A percentile compares a stretch with the other conserved stretches of the same genome.
phyloP scores from a whole-genome alignment of 1,140 invertebrate species.

The Caenorhabditis remanei region DNA sequence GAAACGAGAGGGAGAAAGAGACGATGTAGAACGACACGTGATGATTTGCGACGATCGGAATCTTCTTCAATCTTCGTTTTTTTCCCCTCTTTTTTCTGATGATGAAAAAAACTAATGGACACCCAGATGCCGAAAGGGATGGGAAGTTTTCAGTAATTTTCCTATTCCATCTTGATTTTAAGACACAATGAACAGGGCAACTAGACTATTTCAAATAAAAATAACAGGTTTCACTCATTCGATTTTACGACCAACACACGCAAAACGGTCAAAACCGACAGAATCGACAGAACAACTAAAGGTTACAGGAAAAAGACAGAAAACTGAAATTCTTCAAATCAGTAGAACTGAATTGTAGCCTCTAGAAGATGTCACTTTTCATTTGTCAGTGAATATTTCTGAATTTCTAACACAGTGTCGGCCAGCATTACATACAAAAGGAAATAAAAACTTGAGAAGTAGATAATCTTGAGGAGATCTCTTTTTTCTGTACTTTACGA shows the following conservation, averaged over 20 bases:
- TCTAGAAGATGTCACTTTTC: background rate
- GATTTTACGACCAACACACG: background rate
- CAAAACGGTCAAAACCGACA: background rate
- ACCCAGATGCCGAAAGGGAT: background rate
- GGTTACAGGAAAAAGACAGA: background rate
- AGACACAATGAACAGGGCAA: no score
- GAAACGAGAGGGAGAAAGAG: background rate
- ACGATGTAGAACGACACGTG: background rate
- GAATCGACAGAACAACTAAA: background rate
- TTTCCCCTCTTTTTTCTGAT: background rate
- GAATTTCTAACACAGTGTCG: no score
- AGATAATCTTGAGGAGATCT: no score
- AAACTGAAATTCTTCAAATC: no score
- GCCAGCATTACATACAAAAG: no score
- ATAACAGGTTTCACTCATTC: background rate
- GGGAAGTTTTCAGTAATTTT: no score
- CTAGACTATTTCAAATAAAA: background rate
- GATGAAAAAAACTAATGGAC: background rate
- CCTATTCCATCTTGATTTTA: no score
- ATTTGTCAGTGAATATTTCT: background rate
- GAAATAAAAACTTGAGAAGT: no score
- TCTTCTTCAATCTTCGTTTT: background rate
- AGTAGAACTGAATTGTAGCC: background rate
- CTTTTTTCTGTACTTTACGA: background rate
- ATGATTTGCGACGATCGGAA: slow-evolving; percentile 34